phyloP scores from a whole-genome alignment of 2,888 invertebrate genomes.

The Alloscopus bannaensis region DNA sequence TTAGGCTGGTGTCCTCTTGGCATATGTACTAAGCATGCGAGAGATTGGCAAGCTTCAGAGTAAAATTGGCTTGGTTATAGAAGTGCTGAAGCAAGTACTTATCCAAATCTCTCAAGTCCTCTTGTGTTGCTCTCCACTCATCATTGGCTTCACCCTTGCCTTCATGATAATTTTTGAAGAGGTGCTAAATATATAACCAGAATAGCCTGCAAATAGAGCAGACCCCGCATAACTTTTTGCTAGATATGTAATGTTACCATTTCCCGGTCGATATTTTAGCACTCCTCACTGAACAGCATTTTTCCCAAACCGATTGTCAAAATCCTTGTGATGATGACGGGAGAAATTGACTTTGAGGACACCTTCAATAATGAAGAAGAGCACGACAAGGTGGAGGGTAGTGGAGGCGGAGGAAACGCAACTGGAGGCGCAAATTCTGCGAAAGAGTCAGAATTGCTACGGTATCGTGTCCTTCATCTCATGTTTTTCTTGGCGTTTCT shows the following conservation, averaged over 20 bases:
- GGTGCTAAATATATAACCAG: constrained; percentile 31
- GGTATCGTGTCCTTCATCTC: constrained; percentile 37
- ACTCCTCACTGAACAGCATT: constrained; percentile 53
- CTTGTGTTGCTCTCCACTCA: constrained; percentile 53
- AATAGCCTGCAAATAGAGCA: not conserved
- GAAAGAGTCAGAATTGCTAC: constrained; percentile 16
- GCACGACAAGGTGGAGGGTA: not conserved
- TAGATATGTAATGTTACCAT: constrained; percentile 7
- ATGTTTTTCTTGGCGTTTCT: constrained; percentile 56
- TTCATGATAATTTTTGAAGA: constrained; percentile 61
- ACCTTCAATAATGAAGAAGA: constrained; percentile 54
- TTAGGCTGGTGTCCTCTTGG: constrained; percentile 53
- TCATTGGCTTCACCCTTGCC: constrained; percentile 55
- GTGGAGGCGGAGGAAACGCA: constrained; percentile 25
- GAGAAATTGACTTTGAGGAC: constrained; percentile 62
- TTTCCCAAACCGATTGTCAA: constrained; percentile 61
- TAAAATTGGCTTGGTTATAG: constrained; percentile 56
- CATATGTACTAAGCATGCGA: constrained; percentile 58
- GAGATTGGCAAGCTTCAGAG: constrained; percentile 57
- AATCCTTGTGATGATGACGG: constrained; percentile 64
- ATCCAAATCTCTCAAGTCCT: constrained; percentile 55
- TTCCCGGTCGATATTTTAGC: constrained; percentile 18
- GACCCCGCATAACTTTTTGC: not conserved
- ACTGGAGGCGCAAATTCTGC: not conserved
- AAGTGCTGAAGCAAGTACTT: constrained; percentile 58